Percentiles rank a stretch among this genome's conserved stretches.
Conservation (phyloP, 2,113 vertebrate genomes). For the Neolamprologus tretocephalus region DNA sequence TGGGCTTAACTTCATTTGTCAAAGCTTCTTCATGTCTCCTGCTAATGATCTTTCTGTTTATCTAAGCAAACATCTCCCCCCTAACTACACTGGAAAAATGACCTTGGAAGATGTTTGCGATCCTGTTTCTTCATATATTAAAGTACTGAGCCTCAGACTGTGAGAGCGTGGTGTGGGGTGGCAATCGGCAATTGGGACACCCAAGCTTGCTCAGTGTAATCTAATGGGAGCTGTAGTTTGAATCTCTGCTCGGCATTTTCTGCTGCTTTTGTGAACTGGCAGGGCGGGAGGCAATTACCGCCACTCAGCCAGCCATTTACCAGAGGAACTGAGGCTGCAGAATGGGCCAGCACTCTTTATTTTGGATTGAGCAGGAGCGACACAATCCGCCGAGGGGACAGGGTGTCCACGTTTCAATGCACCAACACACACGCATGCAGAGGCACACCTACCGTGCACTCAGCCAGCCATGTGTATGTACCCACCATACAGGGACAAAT, state of each 20-base stretch:
- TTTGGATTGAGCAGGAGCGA: constrained; percentile 42
- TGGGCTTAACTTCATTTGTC: constrained; percentile 59
- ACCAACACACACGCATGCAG: not conserved
- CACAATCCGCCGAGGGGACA: constrained; percentile 10
- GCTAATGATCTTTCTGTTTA: constrained; percentile 60
- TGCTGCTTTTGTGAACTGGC: constrained; percentile 37
- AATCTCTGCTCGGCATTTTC: constrained; percentile 5
- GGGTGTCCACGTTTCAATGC: not conserved
- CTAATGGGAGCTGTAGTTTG: constrained; percentile 8
- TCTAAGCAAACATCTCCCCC: constrained; percentile 47
- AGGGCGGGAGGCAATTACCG: constrained; percentile 56
- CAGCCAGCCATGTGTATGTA: not conserved
- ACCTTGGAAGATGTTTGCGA: constrained; percentile 7
- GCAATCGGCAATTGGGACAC: not conserved
- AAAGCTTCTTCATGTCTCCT: constrained; percentile 34
- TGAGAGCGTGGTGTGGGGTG: not conserved
- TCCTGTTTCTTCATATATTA: not conserved
- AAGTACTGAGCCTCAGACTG: not conserved
- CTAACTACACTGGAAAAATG: constrained; percentile 10
- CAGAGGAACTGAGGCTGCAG: constrained; percentile 34
- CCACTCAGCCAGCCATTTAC: constrained; percentile 59
- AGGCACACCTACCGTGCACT: not conserved
- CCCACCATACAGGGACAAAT: not conserved
- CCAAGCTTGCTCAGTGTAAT: not conserved
- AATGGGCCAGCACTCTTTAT: constrained; percentile 39